Percentiles rank a stretch among this genome's conserved stretches.
Conservation (phyloP, 2,113 vertebrate genomes). For the Puntigrus tetrazona region DNA sequence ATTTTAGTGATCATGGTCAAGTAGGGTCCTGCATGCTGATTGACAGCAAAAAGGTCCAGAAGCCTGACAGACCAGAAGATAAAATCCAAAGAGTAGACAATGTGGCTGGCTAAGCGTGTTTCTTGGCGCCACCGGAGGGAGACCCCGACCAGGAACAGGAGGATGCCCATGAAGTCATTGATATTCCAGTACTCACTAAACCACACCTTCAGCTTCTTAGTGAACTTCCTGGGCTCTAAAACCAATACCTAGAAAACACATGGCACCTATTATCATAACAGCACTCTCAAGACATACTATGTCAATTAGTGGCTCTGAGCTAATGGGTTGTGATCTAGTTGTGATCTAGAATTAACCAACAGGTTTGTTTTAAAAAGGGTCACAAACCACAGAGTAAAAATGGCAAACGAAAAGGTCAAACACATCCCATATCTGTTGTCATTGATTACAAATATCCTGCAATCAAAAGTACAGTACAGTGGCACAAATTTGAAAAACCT, state of each 20-base stretch:
- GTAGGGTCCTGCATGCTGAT: slow-evolving; percentile 93
- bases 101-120: slow-evolving; percentile 78
- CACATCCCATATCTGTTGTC: background rate
- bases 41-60: slow-evolving; percentile 92
- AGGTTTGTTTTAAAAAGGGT: background rate
- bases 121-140: slow-evolving; percentile 78
- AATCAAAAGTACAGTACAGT: background rate
- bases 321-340: too few relatives aligned
- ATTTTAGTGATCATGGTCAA: slow-evolving; percentile 98
- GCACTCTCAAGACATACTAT: background rate
- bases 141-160: slow-evolving; percentile 86
- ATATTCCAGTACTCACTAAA: slow-evolving; percentile 96
- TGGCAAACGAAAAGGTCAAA: background rate
- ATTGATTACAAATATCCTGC: background rate
- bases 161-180: slow-evolving; percentile 86
- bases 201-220: slow-evolving; percentile 93
- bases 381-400: background rate
- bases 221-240: slow-evolving; percentile 89
- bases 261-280: background rate
- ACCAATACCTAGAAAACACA: slow-evolving; percentile 79
- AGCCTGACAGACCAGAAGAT: slow-evolving; percentile 96
- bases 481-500: background rate
- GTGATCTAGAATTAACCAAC: too few relatives aligned
- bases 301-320: too few relatives aligned
- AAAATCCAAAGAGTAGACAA: slow-evolving; percentile 91